Percentiles rank a stretch among this genome's conserved stretches.
phyloP scores from a whole-genome alignment of 2,888 invertebrate genomes.

The Bembecia ichneumoniformis region DNA sequence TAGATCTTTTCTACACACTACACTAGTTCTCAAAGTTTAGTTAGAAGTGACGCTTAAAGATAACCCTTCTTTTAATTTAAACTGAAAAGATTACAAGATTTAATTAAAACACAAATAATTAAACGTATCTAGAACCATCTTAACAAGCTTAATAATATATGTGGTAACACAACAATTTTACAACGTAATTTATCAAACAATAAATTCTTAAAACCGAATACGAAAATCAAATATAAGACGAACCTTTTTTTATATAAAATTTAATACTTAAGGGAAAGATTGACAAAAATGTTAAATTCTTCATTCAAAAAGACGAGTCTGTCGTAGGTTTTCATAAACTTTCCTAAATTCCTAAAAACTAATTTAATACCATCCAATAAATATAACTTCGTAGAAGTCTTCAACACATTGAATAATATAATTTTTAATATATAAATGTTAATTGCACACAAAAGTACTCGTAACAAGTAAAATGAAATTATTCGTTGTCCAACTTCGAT shows the following conservation, averaged over 20 bases:
- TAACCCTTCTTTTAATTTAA: background rate
- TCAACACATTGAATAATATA: background rate
- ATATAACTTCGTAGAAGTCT: background rate
- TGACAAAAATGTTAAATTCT: no score
- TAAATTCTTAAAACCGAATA: no score
- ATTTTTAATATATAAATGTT: conserved; percentile 1
- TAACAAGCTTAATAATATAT: no score
- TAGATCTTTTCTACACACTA: conserved; percentile 21
- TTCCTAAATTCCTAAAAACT: background rate
- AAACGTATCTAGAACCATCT: no score
- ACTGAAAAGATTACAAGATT: no score
- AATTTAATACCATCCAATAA: background rate
- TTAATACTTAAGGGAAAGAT: no score
- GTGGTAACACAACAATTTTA: no score
- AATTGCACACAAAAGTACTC: conserved; percentile 23
- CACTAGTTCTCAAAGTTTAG: conserved; percentile 1
- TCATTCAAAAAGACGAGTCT: no score
- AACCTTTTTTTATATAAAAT: no score
- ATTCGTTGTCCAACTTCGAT: conserved; percentile 52
- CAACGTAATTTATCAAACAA: no score
- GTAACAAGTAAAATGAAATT: conserved; percentile 24
- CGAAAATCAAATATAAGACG: no score
- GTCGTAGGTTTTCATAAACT: background rate
- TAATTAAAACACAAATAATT: no score
- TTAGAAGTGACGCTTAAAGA: background rate